Evolutionary conservation across 2,888 invertebrate species (phyloP), one percentile per base, ranked within the genome.

Genomic region (Leucozona laternaria): DNA sequence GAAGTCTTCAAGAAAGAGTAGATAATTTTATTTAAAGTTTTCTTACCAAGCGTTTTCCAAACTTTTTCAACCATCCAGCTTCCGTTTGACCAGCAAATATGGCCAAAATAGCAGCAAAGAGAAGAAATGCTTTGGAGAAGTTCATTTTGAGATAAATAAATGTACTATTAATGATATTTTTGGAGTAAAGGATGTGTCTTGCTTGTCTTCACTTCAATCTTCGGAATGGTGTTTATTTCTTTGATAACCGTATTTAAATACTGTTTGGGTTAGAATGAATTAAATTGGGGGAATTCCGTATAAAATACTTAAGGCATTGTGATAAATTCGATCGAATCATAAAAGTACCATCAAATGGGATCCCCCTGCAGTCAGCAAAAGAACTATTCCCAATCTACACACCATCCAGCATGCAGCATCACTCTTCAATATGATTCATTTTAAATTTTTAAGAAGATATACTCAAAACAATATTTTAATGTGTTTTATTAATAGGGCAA

Each of bases 1-100:
- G 1, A 11, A 48, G n/a, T 20, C 10, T 48, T 48, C 4, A 10
- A 4, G 8, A n/a, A 48, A 48, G 5, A n/a, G n/a, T 6, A n/a
- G 15, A 40, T 7, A 10, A 1, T 17, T 10, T 8, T 0, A 17
- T 45, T 1, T 45, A 0, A 4, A 48, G 4, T 11, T 48, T 15
- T 28, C 71, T 80, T 68, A 80, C 85, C 43, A 80, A 50, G 60
- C 73, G 45, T 20, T 86, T 86, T 11, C 81, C 81, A 20, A 82
- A 17, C 25, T 86, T 78, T 40, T 79, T 88, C 28, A 81, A 37
- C 76, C 77, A 79, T 0, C 88, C 86, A 62, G 85, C 88, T 64
- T 88, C 81, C 0, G 70, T 40, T 45, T 85, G 85, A 2, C 72
- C 81, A 31, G 64, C 40, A 25, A 88, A 78, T 2, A 79, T 17